phyloP scores from a whole-genome alignment of 1,140 invertebrate species.

The Hyles euphorbiae region DNA sequence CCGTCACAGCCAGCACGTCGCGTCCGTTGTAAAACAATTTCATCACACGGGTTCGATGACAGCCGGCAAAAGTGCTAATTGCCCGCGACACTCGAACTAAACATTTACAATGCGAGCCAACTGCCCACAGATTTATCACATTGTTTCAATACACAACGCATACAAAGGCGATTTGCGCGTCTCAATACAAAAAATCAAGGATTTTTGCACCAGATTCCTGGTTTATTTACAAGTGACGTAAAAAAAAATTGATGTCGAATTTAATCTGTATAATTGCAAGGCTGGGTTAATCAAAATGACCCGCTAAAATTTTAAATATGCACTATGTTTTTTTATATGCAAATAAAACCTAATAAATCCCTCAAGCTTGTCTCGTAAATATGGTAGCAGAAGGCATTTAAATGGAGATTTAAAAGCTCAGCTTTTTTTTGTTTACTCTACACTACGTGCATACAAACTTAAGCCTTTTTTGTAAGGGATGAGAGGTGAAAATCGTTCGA shows the following conservation, averaged over 20 bases:
- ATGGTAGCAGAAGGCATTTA: constrained; percentile 12
- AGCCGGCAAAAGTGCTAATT: constrained; percentile 65
- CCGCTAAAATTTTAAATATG: constrained; percentile 4
- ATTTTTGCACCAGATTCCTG: too few species aligned
- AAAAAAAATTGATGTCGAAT: too few species aligned
- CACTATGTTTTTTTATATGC: constrained; percentile 3
- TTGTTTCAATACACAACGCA: too few species aligned
- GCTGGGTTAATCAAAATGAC: not conserved
- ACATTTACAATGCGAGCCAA: constrained; percentile 31
- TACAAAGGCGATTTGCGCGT: too few species aligned
- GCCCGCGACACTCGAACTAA: constrained; percentile 40
- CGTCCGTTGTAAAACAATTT: constrained; percentile 18
- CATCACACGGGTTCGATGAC: constrained; percentile 43
- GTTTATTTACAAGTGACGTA: too few species aligned
- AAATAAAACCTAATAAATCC: constrained; percentile 10
- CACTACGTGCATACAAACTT: not conserved
- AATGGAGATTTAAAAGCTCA: constrained; percentile 11
- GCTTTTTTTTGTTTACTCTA: constrained; percentile 16
- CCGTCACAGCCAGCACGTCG: not conserved
- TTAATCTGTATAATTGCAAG: too few species aligned
- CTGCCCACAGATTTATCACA: constrained; percentile 10
- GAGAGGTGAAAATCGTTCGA: constrained; percentile 44
- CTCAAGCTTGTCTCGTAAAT: constrained; percentile 20
- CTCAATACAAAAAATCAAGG: too few species aligned
- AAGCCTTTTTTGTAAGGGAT: constrained; percentile 1